These are phyloP conservation scores for Anticlea derivata DNA, from an alignment of 2,888 invertebrate genomes.

Conservation along the genomic window DNA sequence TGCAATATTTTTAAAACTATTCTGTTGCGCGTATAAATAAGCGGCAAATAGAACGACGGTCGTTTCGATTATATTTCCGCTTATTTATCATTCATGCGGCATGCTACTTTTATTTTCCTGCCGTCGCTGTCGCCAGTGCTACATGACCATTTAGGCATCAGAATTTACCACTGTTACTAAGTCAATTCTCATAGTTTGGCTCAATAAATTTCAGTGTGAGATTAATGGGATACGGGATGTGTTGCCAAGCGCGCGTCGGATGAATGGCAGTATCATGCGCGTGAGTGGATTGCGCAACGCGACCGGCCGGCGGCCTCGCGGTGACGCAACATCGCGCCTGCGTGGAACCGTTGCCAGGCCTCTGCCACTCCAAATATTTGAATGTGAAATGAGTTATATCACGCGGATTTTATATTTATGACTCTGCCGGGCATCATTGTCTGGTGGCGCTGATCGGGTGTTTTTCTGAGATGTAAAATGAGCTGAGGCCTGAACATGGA, in stretches of 20 bases:
- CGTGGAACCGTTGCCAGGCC: slow-evolving; percentile 45
- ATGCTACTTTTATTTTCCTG: slow-evolving; percentile 33
- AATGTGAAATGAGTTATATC: slow-evolving; percentile 2
- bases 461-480: not conserved
- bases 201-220: slow-evolving; percentile 28
- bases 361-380: slow-evolving; percentile 12
- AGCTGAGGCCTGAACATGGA: too few relatives aligned
- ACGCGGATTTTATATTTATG: slow-evolving; percentile 2
- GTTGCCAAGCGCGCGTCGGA: slow-evolving; percentile 70
- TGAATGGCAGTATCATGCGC: slow-evolving; percentile 73
- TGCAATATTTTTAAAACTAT: slow-evolving; percentile 7
- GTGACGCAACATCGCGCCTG: slow-evolving; percentile 72
- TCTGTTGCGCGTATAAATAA: slow-evolving; percentile 23
- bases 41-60: slow-evolving; percentile 10
- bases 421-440: not conserved
- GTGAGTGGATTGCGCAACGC: slow-evolving; percentile 67
- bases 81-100: slow-evolving; percentile 31
- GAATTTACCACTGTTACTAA: slow-evolving; percentile 17
- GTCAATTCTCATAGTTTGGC: slow-evolving; percentile 13
- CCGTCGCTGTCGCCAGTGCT: slow-evolving; percentile 25
- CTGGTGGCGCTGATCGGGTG: not conserved
- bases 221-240: slow-evolving; percentile 36
- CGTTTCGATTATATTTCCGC: slow-evolving; percentile 32
- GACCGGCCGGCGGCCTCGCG: slow-evolving; percentile 39
- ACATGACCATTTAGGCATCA: slow-evolving; percentile 23